phyloP scores from a whole-genome alignment of 2,113 vertebrate genomes.

The Perognathus longimembris region DNA sequence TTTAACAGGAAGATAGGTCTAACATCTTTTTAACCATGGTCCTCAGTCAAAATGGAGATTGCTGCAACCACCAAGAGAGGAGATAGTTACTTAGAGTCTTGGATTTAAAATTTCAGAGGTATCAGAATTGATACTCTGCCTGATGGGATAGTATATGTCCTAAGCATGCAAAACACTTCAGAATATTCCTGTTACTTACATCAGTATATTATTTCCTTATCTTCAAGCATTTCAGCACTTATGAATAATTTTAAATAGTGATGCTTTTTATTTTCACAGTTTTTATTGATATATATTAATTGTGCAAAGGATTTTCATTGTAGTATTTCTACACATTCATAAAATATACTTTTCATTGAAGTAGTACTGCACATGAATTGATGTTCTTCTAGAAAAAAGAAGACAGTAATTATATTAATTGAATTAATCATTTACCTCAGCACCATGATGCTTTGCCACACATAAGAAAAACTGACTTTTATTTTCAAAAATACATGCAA shows the following conservation, averaged over 20 bases:
- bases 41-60: neutral
- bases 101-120: conserved; percentile 30
- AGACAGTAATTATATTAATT: conserved; percentile 51
- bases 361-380: neutral
- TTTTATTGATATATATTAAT: too few relatives aligned
- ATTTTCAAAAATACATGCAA: conserved; percentile 31
- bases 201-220: conserved; percentile 26
- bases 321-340: too few relatives aligned
- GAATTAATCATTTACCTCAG: conserved; percentile 64
- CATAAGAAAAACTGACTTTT: conserved; percentile 62
- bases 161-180: neutral
- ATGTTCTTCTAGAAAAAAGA: neutral
- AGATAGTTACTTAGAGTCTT: neutral
- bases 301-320: too few relatives aligned
- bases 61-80: neutral
- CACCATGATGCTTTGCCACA: neutral
- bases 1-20: neutral
- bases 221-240: neutral
- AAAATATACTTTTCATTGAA: conserved; percentile 7
- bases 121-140: neutral
- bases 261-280: neutral
- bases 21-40: neutral
- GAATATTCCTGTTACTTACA: neutral
- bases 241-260: neutral
- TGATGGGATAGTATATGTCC: neutral